Conservation (phyloP, 2,888 invertebrate species). For the Ceriagrion tenellum region DNA sequence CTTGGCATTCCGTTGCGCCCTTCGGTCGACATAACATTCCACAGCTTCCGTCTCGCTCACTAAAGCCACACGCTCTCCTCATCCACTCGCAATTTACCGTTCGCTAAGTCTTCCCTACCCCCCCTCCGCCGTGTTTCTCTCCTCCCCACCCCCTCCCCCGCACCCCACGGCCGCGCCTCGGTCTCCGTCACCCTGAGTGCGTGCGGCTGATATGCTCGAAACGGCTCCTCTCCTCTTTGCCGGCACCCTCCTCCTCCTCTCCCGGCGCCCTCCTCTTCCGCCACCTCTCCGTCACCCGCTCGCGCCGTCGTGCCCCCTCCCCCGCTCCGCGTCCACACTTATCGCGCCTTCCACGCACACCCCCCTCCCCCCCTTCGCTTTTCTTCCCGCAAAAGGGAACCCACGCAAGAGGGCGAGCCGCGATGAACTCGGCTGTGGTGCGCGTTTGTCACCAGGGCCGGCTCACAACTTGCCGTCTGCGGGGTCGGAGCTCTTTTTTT, state of each 20-base stretch:
- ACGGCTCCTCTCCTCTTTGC: not conserved
- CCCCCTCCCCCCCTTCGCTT: not conserved
- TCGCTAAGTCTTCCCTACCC: not conserved
- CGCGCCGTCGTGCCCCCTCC: not conserved
- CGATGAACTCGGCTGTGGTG: not conserved
- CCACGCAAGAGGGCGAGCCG: not conserved
- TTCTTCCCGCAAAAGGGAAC: not conserved
- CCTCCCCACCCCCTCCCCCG: not conserved
- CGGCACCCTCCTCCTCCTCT: not conserved
- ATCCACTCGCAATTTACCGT: slow-evolving; percentile 39
- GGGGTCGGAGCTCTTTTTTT: not conserved
- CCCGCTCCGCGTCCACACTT: not conserved
- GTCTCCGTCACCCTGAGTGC: not conserved
- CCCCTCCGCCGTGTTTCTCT: not conserved
- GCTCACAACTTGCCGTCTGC: not conserved
- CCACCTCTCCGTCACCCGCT: not conserved
- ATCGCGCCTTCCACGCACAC: not conserved
- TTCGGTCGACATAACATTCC: slow-evolving; percentile 3
- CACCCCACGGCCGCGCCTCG: not conserved
- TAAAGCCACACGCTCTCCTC: slow-evolving; percentile 2
- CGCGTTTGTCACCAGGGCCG: not conserved
- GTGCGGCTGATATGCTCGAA: not conserved
- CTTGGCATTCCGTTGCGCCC: slow-evolving; percentile 43
- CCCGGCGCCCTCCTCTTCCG: not conserved
- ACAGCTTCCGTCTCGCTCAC: slow-evolving; percentile 36